Percentiles rank a stretch among this genome's conserved stretches.
Evolutionary conservation across 2,797 vertebrate genomes (phyloP).

Genomic region (Pipistrellus nathusii): DNA sequence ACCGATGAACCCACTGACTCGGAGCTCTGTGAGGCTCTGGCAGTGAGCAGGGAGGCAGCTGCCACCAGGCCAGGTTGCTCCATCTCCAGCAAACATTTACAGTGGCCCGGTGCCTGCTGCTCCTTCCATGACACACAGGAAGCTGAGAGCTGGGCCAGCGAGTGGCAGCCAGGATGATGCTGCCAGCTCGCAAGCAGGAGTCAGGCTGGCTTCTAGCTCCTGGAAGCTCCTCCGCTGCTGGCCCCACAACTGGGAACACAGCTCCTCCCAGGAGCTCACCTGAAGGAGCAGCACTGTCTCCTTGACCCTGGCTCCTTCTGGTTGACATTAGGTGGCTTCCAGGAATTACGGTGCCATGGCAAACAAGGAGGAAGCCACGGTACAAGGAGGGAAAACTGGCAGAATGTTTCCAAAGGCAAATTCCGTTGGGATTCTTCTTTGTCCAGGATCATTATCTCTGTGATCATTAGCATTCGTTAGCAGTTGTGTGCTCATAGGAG

Average conservation of each 20-base stretch:
- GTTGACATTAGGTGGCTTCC: background rate
- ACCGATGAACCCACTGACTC: background rate
- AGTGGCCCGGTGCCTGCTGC: slow-evolving; percentile 71
- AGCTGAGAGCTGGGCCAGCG: slow-evolving; percentile 56
- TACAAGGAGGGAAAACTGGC: background rate
- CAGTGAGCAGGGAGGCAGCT: slow-evolving; percentile 41
- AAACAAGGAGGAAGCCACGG: background rate
- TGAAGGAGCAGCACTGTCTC: background rate
- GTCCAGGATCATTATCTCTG: background rate
- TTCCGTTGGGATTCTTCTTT: background rate
- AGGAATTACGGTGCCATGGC: background rate
- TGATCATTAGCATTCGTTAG: background rate
- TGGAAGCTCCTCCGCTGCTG: background rate
- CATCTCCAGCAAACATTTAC: slow-evolving; percentile 82
- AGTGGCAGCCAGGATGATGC: slow-evolving; percentile 63
- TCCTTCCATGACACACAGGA: slow-evolving; percentile 76
- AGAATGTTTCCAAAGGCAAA: background rate
- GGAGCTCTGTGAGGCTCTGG: slow-evolving; percentile 62
- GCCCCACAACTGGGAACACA: background rate
- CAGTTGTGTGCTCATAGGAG: background rate
- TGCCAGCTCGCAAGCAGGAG: slow-evolving; percentile 67
- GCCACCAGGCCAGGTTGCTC: slow-evolving; percentile 68
- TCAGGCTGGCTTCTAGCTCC: background rate
- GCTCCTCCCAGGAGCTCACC: slow-evolving; percentile 22
- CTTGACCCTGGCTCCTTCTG: background rate